A percentile compares a stretch with the other conserved stretches of the same genome.
These are phyloP conservation scores for Acanthosepion pharaonis DNA, from an alignment of 2,888 invertebrate genomes.

Conservation along the genomic window DNA sequence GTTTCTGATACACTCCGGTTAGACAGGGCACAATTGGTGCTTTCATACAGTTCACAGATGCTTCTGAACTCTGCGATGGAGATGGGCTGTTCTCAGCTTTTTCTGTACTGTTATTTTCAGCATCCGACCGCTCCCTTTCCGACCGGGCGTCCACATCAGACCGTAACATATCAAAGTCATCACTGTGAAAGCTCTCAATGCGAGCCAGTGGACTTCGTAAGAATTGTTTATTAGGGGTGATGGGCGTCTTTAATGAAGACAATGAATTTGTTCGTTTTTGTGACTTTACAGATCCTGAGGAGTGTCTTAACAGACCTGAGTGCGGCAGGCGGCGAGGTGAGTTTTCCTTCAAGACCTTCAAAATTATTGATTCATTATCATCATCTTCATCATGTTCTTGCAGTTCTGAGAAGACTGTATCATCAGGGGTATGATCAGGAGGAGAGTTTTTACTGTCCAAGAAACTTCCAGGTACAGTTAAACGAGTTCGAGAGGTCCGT, in stretches of 20 bases:
- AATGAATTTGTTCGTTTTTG: slow-evolving; percentile 46
- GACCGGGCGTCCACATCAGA: slow-evolving; percentile 50
- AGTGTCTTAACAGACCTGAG: slow-evolving; percentile 38
- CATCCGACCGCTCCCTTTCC: slow-evolving; percentile 42
- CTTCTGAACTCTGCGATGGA: slow-evolving; percentile 53
- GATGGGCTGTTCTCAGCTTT: slow-evolving; percentile 56
- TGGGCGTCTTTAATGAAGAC: slow-evolving; percentile 61
- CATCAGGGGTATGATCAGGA: slow-evolving; percentile 43
- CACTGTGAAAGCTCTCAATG: slow-evolving; percentile 71
- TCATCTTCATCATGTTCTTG: slow-evolving; percentile 48
- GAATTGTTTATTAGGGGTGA: slow-evolving; percentile 67
- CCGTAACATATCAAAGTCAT: slow-evolving; percentile 66
- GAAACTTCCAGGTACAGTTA: slow-evolving; percentile 45
- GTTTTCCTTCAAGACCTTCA: slow-evolving; percentile 41
- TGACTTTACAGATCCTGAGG: slow-evolving; percentile 46
- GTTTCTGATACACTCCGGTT: slow-evolving; percentile 45
- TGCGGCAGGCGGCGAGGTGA: slow-evolving; percentile 25
- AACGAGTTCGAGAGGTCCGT: slow-evolving; percentile 45
- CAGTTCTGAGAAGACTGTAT: slow-evolving; percentile 45
- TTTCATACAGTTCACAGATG: slow-evolving; percentile 62
- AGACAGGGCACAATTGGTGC: slow-evolving; percentile 70
- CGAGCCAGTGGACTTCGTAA: slow-evolving; percentile 56
- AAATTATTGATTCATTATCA: slow-evolving; percentile 45
- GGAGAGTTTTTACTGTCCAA: slow-evolving; percentile 44
- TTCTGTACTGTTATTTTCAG: slow-evolving; percentile 52